These are phyloP conservation scores for Anniella stebbinsi DNA, from an alignment of 2,797 vertebrate species.

Conservation along the genomic window DNA sequence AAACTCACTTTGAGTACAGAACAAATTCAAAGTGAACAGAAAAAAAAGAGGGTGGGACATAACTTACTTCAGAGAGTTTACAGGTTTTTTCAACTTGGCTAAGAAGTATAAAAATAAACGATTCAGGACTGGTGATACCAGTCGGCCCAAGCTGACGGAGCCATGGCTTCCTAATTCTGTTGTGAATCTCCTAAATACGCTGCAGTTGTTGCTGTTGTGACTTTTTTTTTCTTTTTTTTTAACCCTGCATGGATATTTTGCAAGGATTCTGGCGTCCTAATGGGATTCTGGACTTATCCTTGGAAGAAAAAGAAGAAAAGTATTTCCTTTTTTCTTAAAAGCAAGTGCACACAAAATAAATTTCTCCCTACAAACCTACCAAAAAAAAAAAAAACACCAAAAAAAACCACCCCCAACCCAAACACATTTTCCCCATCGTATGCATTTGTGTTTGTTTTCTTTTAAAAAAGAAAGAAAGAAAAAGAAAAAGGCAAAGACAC, in stretches of 20 bases:
- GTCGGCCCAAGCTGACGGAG: conserved; percentile 69
- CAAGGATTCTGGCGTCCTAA: conserved; percentile 75
- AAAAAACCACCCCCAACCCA: background rate
- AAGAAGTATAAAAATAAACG: conserved; percentile 85
- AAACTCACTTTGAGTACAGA: conserved; percentile 76
- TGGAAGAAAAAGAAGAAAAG: conserved; percentile 48
- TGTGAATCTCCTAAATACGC: conserved; percentile 73
- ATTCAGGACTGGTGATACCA: conserved; percentile 69
- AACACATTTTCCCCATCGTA: conserved; percentile 64
- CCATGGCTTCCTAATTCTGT: conserved; percentile 39
- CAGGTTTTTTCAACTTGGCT: conserved; percentile 77
- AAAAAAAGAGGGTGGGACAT: conserved; percentile 9
- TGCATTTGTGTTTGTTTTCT: conserved; percentile 70
- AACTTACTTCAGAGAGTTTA: conserved; percentile 80
- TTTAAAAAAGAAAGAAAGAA: conserved; percentile 60
- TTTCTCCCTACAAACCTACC: conserved; percentile 82
- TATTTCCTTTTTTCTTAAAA: conserved; percentile 76
- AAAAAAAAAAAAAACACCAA: conserved; percentile 31
- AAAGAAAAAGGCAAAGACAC: conserved; percentile 89
- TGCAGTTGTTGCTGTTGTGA: conserved; percentile 16
- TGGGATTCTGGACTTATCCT: conserved; percentile 76
- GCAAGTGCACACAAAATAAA: conserved; percentile 86
- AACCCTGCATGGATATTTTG: conserved; percentile 55
- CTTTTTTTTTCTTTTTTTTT: conserved; percentile 51
- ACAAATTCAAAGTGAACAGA: conserved; percentile 77